A percentile compares a stretch with the other conserved stretches of the same genome.
These are phyloP conservation scores for Apodemia duryi DNA, from an alignment of 2,888 invertebrate species.

Conservation along the genomic window DNA sequence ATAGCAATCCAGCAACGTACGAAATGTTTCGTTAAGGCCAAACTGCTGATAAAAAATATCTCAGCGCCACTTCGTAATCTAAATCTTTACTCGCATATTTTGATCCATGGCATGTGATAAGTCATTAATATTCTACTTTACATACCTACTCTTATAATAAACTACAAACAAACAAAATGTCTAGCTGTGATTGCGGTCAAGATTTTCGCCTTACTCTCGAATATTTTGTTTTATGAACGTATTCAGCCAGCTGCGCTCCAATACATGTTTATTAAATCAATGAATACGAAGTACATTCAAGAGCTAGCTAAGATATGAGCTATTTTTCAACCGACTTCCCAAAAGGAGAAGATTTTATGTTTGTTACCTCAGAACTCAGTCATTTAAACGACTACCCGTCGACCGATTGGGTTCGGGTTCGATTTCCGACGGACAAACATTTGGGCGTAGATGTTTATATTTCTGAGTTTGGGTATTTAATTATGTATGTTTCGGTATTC, in stretches of 20 bases:
- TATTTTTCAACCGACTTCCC: not conserved
- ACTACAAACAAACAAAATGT: slow-evolving; percentile 31
- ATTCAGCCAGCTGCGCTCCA: slow-evolving; percentile 33
- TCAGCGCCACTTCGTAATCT: too few relatives aligned
- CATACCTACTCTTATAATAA: not conserved
- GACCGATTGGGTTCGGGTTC: too few relatives aligned
- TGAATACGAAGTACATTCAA: slow-evolving; percentile 28
- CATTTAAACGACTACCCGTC: too few relatives aligned
- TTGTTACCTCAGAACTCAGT: too few relatives aligned
- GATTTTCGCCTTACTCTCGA: slow-evolving; percentile 38
- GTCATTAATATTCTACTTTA: slow-evolving; percentile 30
- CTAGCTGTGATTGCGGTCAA: slow-evolving; percentile 40
- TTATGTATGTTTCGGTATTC: too few relatives aligned
- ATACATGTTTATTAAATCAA: slow-evolving; percentile 34
- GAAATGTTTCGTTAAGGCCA: slow-evolving; percentile 5
- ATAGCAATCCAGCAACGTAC: slow-evolving; percentile 6
- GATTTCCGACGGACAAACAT: too few relatives aligned
- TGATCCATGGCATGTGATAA: slow-evolving; percentile 39
- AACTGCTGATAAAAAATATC: slow-evolving; percentile 19
- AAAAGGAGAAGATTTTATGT: too few relatives aligned
- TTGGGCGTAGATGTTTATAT: too few relatives aligned
- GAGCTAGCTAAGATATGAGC: not conserved
- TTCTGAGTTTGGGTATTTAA: too few relatives aligned
- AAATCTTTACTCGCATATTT: slow-evolving; percentile 39
- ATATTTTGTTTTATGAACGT: slow-evolving; percentile 27